Evolutionary conservation across 2,888 invertebrate species (phyloP).

Genomic region (Phyllotreta striolata): DNA sequence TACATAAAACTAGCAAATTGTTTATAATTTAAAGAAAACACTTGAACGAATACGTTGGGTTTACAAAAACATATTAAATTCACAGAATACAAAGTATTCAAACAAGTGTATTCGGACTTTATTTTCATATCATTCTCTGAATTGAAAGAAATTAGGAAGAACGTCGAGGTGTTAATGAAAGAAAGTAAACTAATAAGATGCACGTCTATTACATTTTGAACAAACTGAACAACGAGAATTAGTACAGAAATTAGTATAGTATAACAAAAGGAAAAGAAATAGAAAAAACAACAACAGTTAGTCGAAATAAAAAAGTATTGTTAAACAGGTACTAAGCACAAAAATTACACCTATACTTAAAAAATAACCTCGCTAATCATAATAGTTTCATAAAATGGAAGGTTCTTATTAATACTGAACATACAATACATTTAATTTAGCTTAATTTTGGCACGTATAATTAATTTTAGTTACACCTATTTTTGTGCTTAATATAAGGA

Average conservation of each 20-base stretch:
- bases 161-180: constrained; percentile 34
- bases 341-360: neutral
- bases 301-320: constrained; percentile 12
- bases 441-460: neutral
- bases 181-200: constrained; percentile 32
- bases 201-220: constrained; percentile 27
- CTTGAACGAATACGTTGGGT: neutral
- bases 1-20: too few relatives aligned
- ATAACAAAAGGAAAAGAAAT: constrained; percentile 14
- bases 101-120: too few relatives aligned
- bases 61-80: too few relatives aligned
- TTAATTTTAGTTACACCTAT: constrained; percentile 3
- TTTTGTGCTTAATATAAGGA: constrained; percentile 19
- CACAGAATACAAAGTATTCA: too few relatives aligned
- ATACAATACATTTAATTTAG: constrained; percentile 6
- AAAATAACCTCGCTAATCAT: neutral
- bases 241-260: constrained; percentile 15
- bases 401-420: constrained; percentile 3
- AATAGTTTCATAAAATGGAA: neutral
- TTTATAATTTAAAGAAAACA: too few relatives aligned
- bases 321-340: constrained; percentile 5
- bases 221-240: constrained; percentile 5
- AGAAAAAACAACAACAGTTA: constrained; percentile 17
- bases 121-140: too few relatives aligned
- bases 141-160: constrained; percentile 26